Base-by-base conservation (phyloP, 2,113 vertebrate species). In the Gopherus evgoodei region DNA sequence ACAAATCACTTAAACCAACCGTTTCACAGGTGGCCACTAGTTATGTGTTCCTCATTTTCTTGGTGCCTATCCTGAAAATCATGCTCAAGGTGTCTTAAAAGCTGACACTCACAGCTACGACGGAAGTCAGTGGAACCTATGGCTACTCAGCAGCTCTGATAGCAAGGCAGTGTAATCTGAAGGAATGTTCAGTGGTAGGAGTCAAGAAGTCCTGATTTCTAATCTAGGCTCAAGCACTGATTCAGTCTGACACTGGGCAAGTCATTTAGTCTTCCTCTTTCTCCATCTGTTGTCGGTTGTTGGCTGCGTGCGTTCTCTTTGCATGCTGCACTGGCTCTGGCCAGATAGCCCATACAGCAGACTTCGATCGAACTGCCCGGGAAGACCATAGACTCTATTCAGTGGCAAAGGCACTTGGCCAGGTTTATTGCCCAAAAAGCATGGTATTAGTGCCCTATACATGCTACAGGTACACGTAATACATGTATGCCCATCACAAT, bases 61-160 rank as follows among this genome's bases (percentile, higher is more conserved):
- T 16, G 54, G 54, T 69, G 42, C 54, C 82, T 22, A 16, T 29
- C 44, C 59, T 47, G 85, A 56, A 65, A 47, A 65, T 47, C 80
- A 1, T 11, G 42, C 35, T 50, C 4, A 0, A 52, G 62, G 5
- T 57, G 24, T 57, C 56, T 57, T 57, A 17, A 1, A 1, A n/a
- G 16, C 35, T 69, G 62, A n/a, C 31, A 35, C 62, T 35, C 31
- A 35, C 16, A n/a, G 31, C 62, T n/a, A 13, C 31, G 17, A 16
- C 62, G n/a, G 62, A 69, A 69, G 35, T n/a, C 62, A 35, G 31
- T 69, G 62, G 16, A 69, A 69, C 62, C 31, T n/a, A 16, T n/a
- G 31, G 31, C 35, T 69, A 35, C 62, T n/a, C 17, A 69, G 62
- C 29, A 65, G 62, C 31, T 29, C 57, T 13, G 27, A 29, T 35